phyloP scores from a whole-genome alignment of 2,797 vertebrate species.

The Sebastes trivittatus region DNA sequence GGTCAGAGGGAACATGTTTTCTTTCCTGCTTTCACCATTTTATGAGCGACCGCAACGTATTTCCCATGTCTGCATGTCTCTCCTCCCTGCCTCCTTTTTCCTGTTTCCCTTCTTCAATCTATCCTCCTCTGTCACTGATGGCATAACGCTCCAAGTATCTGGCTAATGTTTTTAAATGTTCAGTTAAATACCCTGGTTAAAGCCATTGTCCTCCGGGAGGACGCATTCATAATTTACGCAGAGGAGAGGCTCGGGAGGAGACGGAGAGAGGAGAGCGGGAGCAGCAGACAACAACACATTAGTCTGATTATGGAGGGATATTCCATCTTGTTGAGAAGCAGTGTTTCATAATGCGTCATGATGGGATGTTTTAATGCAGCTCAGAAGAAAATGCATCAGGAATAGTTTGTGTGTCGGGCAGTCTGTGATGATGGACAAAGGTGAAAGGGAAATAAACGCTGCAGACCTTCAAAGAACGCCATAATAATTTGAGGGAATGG shows the following conservation, averaged over 20 bases:
- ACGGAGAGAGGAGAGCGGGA: conserved; percentile 10
- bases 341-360: conserved; percentile 42
- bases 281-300: conserved; percentile 57
- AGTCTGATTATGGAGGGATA: conserved; percentile 56
- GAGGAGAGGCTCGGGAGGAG: conserved; percentile 22
- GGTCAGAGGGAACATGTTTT: conserved; percentile 61
- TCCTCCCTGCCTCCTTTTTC: conserved; percentile 46
- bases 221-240: conserved; percentile 65
- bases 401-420: background rate
- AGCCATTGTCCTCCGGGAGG: conserved; percentile 43
- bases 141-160: conserved; percentile 49
- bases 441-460: conserved; percentile 23
- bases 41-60: conserved; percentile 45
- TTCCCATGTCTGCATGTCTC: conserved; percentile 45
- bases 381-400: conserved; percentile 12
- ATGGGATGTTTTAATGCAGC: conserved; percentile 44
- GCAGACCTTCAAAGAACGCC: conserved; percentile 11
- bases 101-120: conserved; percentile 38
- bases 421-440: conserved; percentile 18
- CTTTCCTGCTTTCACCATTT: conserved; percentile 64
- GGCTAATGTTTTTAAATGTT: conserved; percentile 68
- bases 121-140: conserved; percentile 45
- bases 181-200: conserved; percentile 61
- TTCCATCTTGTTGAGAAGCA: conserved; percentile 52
- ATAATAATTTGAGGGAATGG: background rate